These are phyloP conservation scores for Rhynchomys soricoides DNA, from an alignment of 2,113 vertebrate species.

Conservation along the genomic window DNA sequence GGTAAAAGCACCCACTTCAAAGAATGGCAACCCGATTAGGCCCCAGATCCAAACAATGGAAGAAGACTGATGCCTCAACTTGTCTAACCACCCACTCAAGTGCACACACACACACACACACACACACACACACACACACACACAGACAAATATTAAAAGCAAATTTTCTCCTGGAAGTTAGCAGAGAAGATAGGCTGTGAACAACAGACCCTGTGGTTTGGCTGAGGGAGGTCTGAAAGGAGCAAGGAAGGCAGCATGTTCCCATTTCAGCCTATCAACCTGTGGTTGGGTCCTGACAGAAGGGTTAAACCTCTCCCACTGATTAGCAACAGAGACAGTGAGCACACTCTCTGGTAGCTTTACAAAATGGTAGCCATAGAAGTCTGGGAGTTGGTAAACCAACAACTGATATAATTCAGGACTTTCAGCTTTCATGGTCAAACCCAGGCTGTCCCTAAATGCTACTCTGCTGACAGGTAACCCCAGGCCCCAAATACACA, in stretches of 20 bases:
- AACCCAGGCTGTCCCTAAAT: no score
- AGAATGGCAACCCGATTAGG: no score
- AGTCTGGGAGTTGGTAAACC: background rate
- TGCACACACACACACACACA: no score
- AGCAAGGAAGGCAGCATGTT: no score
- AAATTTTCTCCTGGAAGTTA: background rate
- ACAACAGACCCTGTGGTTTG: background rate
- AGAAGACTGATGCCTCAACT: no score
- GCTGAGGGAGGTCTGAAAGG: background rate
- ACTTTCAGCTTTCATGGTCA: background rate
- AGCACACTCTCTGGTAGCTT: background rate
- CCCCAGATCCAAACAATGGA: no score
- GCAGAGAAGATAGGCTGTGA: no score
- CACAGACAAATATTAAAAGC: background rate
- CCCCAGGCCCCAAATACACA: background rate
- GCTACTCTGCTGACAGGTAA: background rate
- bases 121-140: no score
- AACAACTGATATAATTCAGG: background rate
- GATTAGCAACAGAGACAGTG: background rate
- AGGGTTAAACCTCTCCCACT: background rate
- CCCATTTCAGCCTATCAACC: background rate
- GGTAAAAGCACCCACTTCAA: no score
- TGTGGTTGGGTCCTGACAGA: background rate
- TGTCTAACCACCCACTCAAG: no score
- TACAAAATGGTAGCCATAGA: background rate